phyloP scores from a whole-genome alignment of 2,888 invertebrate genomes.

The Trachelus tabidus region DNA sequence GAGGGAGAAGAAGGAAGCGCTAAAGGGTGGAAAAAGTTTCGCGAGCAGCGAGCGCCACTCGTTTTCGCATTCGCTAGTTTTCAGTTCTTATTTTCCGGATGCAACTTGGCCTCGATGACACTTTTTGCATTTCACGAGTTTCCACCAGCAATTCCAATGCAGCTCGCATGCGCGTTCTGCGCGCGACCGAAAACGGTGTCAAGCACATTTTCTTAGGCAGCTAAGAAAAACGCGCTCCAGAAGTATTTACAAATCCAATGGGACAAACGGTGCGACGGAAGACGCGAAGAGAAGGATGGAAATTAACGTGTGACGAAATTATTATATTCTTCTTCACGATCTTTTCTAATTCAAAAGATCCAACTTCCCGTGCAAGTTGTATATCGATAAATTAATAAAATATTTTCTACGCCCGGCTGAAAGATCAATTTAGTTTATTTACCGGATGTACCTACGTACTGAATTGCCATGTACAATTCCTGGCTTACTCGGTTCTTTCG shows the following conservation, averaged over 20 bases:
- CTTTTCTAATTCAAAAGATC: too few relatives aligned
- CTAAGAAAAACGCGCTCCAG: background rate
- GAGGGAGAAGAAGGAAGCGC: background rate
- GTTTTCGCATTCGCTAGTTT: background rate
- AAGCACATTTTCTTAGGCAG: background rate
- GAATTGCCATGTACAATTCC: background rate
- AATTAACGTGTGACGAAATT: too few relatives aligned
- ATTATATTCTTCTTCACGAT: too few relatives aligned
- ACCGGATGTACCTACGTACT: too few relatives aligned
- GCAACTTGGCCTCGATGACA: background rate
- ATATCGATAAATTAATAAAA: background rate
- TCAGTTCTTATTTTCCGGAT: background rate
- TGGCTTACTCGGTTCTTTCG: background rate
- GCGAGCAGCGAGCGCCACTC: background rate
- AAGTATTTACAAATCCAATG: background rate
- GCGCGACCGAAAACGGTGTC: background rate
- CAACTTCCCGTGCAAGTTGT: background rate
- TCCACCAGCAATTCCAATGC: background rate
- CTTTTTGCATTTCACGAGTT: background rate
- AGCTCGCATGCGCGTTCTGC: background rate
- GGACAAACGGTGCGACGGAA: background rate
- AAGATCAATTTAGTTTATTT: too few relatives aligned
- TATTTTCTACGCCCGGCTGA: background rate
- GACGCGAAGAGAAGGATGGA: background rate
- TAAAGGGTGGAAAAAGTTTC: background rate